Conservation (phyloP, 1,140 invertebrate genomes). For the Drosophila navojoa region DNA sequence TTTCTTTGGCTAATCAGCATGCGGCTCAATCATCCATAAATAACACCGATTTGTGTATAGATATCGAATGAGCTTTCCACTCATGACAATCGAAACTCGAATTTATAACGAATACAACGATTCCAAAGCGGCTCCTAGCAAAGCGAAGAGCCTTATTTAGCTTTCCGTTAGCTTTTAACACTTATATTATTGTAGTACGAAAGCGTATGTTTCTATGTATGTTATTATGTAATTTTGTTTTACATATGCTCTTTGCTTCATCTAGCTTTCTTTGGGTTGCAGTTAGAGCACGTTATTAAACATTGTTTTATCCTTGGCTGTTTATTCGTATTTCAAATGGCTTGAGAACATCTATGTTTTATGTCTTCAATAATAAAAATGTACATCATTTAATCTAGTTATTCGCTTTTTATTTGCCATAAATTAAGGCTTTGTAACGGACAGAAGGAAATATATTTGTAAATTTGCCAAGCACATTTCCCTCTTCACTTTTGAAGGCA, state of each 20-base stretch:
- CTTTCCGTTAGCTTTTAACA: slow-evolving; percentile 40
- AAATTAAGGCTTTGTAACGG: neutral
- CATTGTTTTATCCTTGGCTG: slow-evolving; percentile 18
- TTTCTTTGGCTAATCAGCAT: slow-evolving; percentile 4
- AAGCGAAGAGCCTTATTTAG: slow-evolving; percentile 42
- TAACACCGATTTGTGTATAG: slow-evolving; percentile 41
- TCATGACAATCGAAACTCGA: slow-evolving; percentile 33
- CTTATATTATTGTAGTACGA: slow-evolving; percentile 42
- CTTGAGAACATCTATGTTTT: slow-evolving; percentile 8
- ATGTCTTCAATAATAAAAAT: slow-evolving; percentile 28
- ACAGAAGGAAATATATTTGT: too few species aligned
- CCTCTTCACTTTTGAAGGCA: too few species aligned
- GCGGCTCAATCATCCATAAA: slow-evolving; percentile 18
- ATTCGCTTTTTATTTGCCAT: neutral
- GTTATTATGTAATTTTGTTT: slow-evolving; percentile 35
- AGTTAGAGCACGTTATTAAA: slow-evolving; percentile 7
- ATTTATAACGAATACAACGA: slow-evolving; percentile 40
- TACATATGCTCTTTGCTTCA: slow-evolving; percentile 27
- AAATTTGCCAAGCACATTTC: too few species aligned
- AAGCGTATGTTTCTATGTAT: slow-evolving; percentile 31
- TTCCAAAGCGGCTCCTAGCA: slow-evolving; percentile 49
- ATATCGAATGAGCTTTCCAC: slow-evolving; percentile 33
- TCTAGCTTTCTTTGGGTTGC: slow-evolving; percentile 3
- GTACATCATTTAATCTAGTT: neutral
- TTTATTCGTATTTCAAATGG: slow-evolving; percentile 16